Evolutionary conservation across 1,140 invertebrate species (phyloP).

Genomic region (Zaprionus africanus): DNA sequence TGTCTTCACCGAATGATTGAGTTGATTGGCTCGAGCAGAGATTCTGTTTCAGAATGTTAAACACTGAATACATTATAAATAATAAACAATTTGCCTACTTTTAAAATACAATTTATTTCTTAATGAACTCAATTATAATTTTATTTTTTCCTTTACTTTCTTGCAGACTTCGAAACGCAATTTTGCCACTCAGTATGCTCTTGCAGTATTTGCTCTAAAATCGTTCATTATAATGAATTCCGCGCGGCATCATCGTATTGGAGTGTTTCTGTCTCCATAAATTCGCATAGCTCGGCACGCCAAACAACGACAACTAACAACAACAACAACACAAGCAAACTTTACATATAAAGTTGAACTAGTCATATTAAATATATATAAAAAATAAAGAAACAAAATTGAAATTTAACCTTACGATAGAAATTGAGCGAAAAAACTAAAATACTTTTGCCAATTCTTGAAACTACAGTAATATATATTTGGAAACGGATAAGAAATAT

Average conservation of each 20-base stretch:
- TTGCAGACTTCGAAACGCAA: constrained; percentile 50
- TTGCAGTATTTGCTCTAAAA: constrained; percentile 68
- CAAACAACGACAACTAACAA: constrained; percentile 29
- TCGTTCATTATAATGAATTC: constrained; percentile 82
- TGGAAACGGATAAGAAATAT: neutral
- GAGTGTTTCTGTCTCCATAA: constrained; percentile 84
- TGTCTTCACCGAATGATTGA: constrained; percentile 40
- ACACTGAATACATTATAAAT: constrained; percentile 23
- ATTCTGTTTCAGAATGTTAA: constrained; percentile 30
- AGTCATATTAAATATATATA: constrained; percentile 35
- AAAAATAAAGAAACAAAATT: constrained; percentile 12
- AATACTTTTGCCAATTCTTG: neutral
- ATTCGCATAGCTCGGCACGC: constrained; percentile 26
- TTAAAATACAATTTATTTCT: neutral
- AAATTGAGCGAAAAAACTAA: constrained; percentile 1
- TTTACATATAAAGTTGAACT: constrained; percentile 28
- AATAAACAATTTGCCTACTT: neutral
- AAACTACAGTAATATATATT: neutral
- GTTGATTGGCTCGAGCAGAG: constrained; percentile 39
- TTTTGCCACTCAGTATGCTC: constrained; percentile 53
- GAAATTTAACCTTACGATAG: neutral
- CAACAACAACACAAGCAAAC: constrained; percentile 16
- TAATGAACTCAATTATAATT: neutral
- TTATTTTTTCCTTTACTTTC: constrained; percentile 3
- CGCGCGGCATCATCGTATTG: constrained; percentile 83